Base-by-base conservation (phyloP, 2,888 invertebrate species). In the Eupithecia abbreviata region DNA sequence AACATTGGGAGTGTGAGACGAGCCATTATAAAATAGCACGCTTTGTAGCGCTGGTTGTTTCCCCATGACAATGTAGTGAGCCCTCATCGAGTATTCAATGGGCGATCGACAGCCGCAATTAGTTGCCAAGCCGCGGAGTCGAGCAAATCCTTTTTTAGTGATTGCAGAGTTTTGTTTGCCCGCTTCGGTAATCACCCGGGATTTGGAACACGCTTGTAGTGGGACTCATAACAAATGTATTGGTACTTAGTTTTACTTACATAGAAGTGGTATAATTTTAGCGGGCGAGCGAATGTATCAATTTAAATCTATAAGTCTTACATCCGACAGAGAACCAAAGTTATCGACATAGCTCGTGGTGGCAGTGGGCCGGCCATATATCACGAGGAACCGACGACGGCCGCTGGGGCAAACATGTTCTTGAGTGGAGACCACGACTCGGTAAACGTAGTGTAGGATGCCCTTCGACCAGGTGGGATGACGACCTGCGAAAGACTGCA, bases 181-280 rank as follows among this genome's bases (percentile, higher is more conserved):
- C 62, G 62, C 12, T 51, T 73, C 62, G 18, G 62, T 45, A 62
- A 42, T 65, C 45, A 51, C 51, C 71, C 4, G 58, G 43, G 65
- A 72, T 45, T 72, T 30, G 62, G 42, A 58, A 30, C 62, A 62
- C 62, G 62, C 62, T 62, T 30, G 62, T 12, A 30, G 62, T 30
- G 58, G 58, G 18, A 62, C 62, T 62, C 62, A 62, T 62, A 30
- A 30, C 30, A 62, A 62, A 62, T 62, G 12, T 30, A 62, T 62
- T 62, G 58, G 58, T 58, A 58, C 58, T 58, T 58, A 10, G 10
- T 18, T 10, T 0, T 18, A 10, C 7, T 58, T 58, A 58, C 10
- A 13, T 12, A 49, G 5, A 55, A 55, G 13, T n/a, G 51, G 10
- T 58, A 7, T 7, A 58, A 18, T 18, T n/a, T 18, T 58, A 18